Base-by-base conservation (phyloP, 2,888 invertebrate species). In the Gymnoscelis rufifasciata region DNA sequence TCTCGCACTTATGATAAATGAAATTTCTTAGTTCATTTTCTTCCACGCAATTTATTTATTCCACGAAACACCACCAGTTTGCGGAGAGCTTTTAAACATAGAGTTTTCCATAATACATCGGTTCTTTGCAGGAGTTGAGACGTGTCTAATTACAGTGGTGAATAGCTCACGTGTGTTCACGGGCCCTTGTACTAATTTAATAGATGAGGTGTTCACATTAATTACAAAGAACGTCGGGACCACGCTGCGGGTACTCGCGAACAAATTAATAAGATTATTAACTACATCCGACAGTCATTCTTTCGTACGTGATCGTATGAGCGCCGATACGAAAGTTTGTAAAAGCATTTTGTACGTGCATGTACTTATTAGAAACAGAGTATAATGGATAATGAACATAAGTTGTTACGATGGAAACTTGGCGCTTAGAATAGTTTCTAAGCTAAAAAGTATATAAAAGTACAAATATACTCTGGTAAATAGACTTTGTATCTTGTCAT, bases 131-230 rank as follows among this genome's bases (percentile, higher is more conserved):
- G 35, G 50, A 45, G 44, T 56, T 52, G 56, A 57, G 54, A 63
- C 38, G 61, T 74, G 59, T 74, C 83, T 62, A 7, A 39, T 46
- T 66, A 71, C 11, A 47, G 30, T 81, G 83, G 82, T 66, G 56
- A 60, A 64, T 66, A 62, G 59, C 60, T 68, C 77, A 78, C 74
- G 76, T 78, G 77, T 77, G 77, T 78, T 76, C 74, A 74, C 75
- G 73, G 70, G 79, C 78, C 77, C 79, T 81, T 78, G 66, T 74
- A 76, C 82, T 88, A 87, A 88, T 87, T 86, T 83, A 84, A 87
- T 88, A 87, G 78, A 87, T 83, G 86, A 87, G 87, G 87, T 88
- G 88, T 83, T 84, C 75, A 68, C 82, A 79, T 84, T 86, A 87
- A 87, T 88, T 83, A 87, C 84, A 83, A 87, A 83, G 84, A 83